These are phyloP conservation scores for Mycteria americana DNA, from an alignment of 2,797 vertebrate species.

Conservation along the genomic window DNA sequence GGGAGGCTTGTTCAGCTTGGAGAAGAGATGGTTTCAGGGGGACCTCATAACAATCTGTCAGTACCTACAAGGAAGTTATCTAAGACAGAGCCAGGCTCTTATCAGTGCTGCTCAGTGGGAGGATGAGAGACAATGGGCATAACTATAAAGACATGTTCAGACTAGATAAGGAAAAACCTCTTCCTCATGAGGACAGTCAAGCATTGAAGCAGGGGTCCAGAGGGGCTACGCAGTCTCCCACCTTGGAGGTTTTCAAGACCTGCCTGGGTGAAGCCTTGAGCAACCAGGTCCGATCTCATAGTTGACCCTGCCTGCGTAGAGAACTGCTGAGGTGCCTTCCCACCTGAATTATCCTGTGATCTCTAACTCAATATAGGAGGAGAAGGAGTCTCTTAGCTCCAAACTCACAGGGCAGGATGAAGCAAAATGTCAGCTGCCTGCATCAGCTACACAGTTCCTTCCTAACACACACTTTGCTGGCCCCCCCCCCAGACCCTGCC, in stretches of 20 bases:
- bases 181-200: neutral
- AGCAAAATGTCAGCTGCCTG: neutral
- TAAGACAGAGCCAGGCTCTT: neutral
- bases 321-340: neutral
- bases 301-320: neutral
- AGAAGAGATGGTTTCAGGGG: neutral
- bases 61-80: neutral
- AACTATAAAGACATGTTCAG: neutral
- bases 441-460: neutral
- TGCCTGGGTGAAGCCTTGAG: neutral
- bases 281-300: neutral
- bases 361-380: neutral
- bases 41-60: neutral
- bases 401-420: neutral
- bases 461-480: neutral
- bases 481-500: too few relatives aligned
- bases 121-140: neutral
- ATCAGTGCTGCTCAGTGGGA: neutral
- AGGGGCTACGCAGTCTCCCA: neutral
- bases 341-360: neutral
- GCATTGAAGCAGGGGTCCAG: neutral
- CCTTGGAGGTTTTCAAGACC: neutral
- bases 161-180: neutral
- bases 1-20: neutral
- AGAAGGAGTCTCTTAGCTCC: neutral